These are phyloP conservation scores for Eumaeus atala DNA, from an alignment of 1,140 invertebrate genomes.

Conservation along the genomic window DNA sequence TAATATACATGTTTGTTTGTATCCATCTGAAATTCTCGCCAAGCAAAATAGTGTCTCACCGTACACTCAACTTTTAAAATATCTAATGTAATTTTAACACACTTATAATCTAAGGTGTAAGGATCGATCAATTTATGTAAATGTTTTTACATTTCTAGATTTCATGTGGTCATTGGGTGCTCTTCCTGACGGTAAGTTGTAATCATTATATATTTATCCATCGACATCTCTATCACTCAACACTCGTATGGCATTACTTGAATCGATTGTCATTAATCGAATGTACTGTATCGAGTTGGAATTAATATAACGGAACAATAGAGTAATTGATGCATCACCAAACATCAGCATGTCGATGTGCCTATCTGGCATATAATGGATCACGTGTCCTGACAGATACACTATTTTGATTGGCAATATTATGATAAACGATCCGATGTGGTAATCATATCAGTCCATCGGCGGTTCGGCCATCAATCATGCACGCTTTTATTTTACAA, in stretches of 20 bases:
- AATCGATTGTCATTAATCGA: conserved; percentile 1
- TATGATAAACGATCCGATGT: conserved; percentile 67
- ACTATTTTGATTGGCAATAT: conserved; percentile 75
- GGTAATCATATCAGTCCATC: conserved; percentile 60
- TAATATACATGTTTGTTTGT: conserved; percentile 30
- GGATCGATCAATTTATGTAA: conserved; percentile 73
- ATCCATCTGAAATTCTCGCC: conserved; percentile 39
- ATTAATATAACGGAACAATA: not conserved
- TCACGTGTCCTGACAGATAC: conserved; percentile 67
- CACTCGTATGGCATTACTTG: not conserved
- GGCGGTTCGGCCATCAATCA: conserved; percentile 54
- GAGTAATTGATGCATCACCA: conserved; percentile 49
- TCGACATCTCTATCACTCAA: conserved; percentile 1
- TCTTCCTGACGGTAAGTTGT: conserved; percentile 93
- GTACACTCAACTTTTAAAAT: conserved; percentile 43
- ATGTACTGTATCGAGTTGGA: conserved; percentile 6
- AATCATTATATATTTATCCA: conserved; percentile 46
- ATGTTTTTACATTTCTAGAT: conserved; percentile 90
- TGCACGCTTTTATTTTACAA: conserved; percentile 45
- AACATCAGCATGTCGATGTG: conserved; percentile 29
- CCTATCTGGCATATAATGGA: conserved; percentile 53
- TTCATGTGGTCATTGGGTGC: conserved; percentile 98
- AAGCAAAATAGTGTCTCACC: conserved; percentile 72
- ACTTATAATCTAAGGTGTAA: conserved; percentile 58
- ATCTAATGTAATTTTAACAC: conserved; percentile 41